These are phyloP conservation scores for Thalpophila matura DNA, from an alignment of 2,888 invertebrate species.

Conservation along the genomic window DNA sequence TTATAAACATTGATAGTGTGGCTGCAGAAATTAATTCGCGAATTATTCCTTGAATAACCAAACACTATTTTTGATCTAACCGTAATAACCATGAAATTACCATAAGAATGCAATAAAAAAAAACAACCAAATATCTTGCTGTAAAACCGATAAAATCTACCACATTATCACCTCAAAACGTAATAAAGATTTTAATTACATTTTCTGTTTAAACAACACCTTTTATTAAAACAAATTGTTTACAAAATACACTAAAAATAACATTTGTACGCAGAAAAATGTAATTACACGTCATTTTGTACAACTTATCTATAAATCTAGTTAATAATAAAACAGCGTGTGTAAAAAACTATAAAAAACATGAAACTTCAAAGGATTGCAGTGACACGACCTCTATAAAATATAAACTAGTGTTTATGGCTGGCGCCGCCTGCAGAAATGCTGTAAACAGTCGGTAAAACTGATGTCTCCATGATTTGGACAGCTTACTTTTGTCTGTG, in stretches of 20 bases:
- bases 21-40: neutral
- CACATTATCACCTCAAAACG: constrained; percentile 44
- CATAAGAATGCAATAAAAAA: neutral
- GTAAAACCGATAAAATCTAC: constrained; percentile 40
- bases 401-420: constrained; percentile 54
- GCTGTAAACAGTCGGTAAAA: constrained; percentile 38
- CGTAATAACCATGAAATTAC: neutral
- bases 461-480: constrained; percentile 52
- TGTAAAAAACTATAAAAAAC: constrained; percentile 46
- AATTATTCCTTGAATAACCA: neutral
- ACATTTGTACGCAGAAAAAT: constrained; percentile 47
- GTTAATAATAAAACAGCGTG: constrained; percentile 58
- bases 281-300: constrained; percentile 49
- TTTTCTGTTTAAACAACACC: constrained; percentile 31
- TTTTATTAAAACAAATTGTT: constrained; percentile 49
- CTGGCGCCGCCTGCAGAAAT: constrained; percentile 51
- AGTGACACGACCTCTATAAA: constrained; percentile 59
- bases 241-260: constrained; percentile 52
- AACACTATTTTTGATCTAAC: neutral
- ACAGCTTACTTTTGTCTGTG: constrained; percentile 18
- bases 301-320: constrained; percentile 58
- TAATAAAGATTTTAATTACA: constrained; percentile 54
- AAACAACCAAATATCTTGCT: constrained; percentile 22
- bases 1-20: too few relatives aligned
- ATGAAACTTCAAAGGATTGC: constrained; percentile 56